Base-by-base conservation (phyloP, 2,888 invertebrate species). In the Epinotia brunnichana region DNA sequence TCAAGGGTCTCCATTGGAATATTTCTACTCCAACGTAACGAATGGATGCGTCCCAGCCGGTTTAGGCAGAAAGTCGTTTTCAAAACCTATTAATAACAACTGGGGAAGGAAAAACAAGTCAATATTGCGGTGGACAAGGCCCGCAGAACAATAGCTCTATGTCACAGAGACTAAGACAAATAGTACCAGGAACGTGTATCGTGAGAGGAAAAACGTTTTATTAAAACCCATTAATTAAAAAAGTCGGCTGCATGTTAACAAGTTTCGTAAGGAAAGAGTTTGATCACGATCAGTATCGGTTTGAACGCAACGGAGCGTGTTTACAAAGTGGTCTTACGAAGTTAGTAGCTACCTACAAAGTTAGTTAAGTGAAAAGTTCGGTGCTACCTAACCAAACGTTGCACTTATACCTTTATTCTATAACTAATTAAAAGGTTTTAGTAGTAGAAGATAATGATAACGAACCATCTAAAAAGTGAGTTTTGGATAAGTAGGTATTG, bases 121-220 rank as follows among this genome's bases (percentile, higher is more conserved):
- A 87, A 90, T 89, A 89, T 87, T 87, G 88, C 79, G 83, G 86
- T 85, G 87, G 87, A 86, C 88, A 84, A 81, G 81, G 78, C 76
- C 81, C 79, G 75, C 77, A 68, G 75, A 87, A 90, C 90, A 91
- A 90, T 91, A 85, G 85, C 84, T 90, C 88, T 87, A 85, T 87
- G 90, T 89, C 91, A 85, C 80, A 60, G 70, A 75, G 87, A 86
- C 87, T 81, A 83, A 87, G 91, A 91, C 85, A 90, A 90, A 91
- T 90, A 85, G 88, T 85, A 78, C 73, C 74, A 77, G 74, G 76
- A 82, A 80, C 67, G 44, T 53, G 35, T 24, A 44, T 21, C 56
- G 48, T 11, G 21, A 39, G 21, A 41, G 57, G 15, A 57, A 69
- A 76, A 80, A 75, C 74, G 75, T 64, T 61, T 53, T 63, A 56